phyloP scores from a whole-genome alignment of 2,888 invertebrate species.

The Parnassius orleans region DNA sequence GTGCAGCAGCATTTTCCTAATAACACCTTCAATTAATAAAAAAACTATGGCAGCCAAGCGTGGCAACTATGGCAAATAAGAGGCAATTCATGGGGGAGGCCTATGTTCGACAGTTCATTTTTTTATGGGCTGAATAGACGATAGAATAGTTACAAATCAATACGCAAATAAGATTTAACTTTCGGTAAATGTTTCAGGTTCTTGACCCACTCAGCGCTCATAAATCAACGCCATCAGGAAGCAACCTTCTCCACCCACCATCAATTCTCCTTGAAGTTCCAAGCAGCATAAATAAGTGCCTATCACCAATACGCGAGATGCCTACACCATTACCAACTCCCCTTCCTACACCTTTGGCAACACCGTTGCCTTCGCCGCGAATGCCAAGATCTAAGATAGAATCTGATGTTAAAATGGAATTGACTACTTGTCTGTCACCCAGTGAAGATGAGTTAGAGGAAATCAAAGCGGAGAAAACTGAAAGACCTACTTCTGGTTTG shows the following conservation, averaged over 20 bases:
- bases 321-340: slow-evolving; percentile 87
- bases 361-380: slow-evolving; percentile 80
- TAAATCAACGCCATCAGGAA: slow-evolving; percentile 76
- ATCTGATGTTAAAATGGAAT: slow-evolving; percentile 52
- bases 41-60: no score
- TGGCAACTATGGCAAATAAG: no score
- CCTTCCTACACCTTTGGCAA: slow-evolving; percentile 83
- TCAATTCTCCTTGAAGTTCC: slow-evolving; percentile 90
- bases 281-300: slow-evolving; percentile 86
- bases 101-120: no score
- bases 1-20: no score
- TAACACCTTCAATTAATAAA: no score
- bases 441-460: slow-evolving; percentile 74
- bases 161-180: no score
- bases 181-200: slow-evolving; percentile 61
- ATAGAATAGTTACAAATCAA: no score
- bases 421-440: slow-evolving; percentile 56
- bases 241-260: slow-evolving; percentile 85
- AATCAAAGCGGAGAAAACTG: slow-evolving; percentile 57
- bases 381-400: slow-evolving; percentile 68
- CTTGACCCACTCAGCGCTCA: slow-evolving; percentile 85
- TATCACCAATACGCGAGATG: slow-evolving; percentile 89
- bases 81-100: no score
- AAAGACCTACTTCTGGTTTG: slow-evolving; percentile 58
- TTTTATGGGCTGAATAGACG: no score